Base-by-base conservation (phyloP, 2,113 vertebrate genomes). In the Mohoua ochrocephala region DNA sequence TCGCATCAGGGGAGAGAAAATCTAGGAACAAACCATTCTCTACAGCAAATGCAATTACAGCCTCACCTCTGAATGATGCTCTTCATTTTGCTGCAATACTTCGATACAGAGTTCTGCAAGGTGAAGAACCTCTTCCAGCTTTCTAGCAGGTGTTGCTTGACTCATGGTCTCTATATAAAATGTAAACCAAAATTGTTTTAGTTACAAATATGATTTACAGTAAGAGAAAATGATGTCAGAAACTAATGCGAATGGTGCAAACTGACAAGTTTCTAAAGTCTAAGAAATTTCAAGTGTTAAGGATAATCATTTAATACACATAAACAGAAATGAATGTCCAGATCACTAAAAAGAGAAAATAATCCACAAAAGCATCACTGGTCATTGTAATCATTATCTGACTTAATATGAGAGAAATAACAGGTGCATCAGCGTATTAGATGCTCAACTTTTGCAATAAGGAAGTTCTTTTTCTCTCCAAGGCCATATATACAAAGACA, bases 51-150 rank as follows among this genome's bases (percentile, higher is more conserved):
- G 68, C 31, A 53, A 84, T 88, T 84, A 77, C 9, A 4, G 83
- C 70, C 95, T 96, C 97, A 99, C 99, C 99, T 99, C 99, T 20
- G 99, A 98, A 87, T 99, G 99, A 97, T 99, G 99, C 61, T 99
- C 99, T 39, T 99, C 99, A 45, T 99, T 99, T 97, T 99, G 99
- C 97, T 99, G 99, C 68, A 99, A 97, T 61, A 99, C 99, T 85
- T 99, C 99, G 4, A 99, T 98, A 95, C 99, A 99, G 44, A 99
- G 98, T 92, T 99, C 99, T 14, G 99, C 99, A 42, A 99, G 98
- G 44, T 98, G 98, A 98, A 99, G 98, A 96, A 99, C 98, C 91
- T 99, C 99, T 97, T 99, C 98, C 94, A 99, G 97, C 54, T 98
- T 98, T 93, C 98, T 99, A 84, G 98, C 98, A 74, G 99, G 97